Percentiles rank a stretch among this genome's conserved stretches.
phyloP scores from a whole-genome alignment of 2,113 vertebrate genomes.

The Promerops cafer region DNA sequence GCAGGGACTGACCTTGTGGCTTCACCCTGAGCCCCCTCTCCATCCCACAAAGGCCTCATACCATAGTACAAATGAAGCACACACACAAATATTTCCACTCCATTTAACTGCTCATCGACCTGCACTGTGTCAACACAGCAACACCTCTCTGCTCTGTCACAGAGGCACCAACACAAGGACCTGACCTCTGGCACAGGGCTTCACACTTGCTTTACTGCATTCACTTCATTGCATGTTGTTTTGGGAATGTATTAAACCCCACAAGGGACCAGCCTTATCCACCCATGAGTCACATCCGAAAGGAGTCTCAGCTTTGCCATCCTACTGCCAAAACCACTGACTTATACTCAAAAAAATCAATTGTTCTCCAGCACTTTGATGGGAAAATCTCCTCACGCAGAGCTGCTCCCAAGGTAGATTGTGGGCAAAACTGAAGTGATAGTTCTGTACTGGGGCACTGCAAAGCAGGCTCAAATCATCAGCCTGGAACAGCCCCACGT shows the following conservation, averaged over 20 bases:
- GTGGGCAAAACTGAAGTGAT: not conserved
- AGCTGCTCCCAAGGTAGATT: not conserved
- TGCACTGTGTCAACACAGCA: not conserved
- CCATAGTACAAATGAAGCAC: not conserved
- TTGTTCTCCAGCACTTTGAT: not conserved
- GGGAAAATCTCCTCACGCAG: not conserved
- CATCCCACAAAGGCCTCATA: not conserved
- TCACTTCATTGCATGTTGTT: not conserved
- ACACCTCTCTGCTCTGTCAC: not conserved
- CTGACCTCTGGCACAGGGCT: not conserved
- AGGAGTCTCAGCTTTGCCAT: not conserved
- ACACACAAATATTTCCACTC: not conserved
- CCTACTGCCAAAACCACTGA: not conserved
- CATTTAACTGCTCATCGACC: not conserved
- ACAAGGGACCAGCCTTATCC: not conserved
- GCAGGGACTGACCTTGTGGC: not conserved
- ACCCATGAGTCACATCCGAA: rapidly evolving
- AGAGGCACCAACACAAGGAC: not conserved
- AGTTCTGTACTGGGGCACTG: not conserved
- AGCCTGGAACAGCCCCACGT: not conserved
- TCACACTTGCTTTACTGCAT: not conserved
- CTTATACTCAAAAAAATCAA: not conserved
- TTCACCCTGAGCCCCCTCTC: not conserved
- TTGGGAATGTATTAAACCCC: not conserved
- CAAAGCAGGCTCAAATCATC: not conserved